Evolutionary conservation across 2,113 vertebrate genomes (phyloP).

Genomic region (Nestor notabilis): DNA sequence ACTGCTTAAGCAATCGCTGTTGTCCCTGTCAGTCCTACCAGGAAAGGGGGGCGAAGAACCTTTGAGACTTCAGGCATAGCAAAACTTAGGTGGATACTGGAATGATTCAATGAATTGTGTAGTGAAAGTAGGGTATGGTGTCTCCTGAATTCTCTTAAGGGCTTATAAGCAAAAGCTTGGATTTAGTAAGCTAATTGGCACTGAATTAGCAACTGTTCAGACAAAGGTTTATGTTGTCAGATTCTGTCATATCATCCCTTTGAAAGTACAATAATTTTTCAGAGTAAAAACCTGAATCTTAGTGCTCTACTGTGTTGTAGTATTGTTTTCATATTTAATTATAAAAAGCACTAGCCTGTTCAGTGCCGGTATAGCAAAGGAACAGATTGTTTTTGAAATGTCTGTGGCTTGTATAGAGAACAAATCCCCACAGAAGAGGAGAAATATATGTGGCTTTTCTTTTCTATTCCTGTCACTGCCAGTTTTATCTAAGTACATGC

Average conservation of each 20-base stretch:
- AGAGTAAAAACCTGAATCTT: neutral
- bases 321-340: neutral
- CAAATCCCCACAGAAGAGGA: neutral
- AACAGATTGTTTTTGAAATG: neutral
- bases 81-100: neutral
- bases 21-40: neutral
- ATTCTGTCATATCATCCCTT: neutral
- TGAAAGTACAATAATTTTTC: neutral
- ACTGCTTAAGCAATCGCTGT: neutral
- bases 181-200: neutral
- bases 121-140: neutral
- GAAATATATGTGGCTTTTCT: neutral
- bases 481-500: neutral
- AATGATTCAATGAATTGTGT: neutral
- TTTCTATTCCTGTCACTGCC: neutral
- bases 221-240: neutral
- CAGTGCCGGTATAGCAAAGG: neutral
- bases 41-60: neutral
- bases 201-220: neutral
- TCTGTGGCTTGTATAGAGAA: neutral
- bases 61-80: neutral
- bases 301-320: accelerated
- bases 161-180: neutral
- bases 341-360: neutral
- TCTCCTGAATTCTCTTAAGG: neutral